These are phyloP conservation scores for Rhynchopsitta pachyrhyncha DNA, from an alignment of 2,113 vertebrate species.

Conservation along the genomic window DNA sequence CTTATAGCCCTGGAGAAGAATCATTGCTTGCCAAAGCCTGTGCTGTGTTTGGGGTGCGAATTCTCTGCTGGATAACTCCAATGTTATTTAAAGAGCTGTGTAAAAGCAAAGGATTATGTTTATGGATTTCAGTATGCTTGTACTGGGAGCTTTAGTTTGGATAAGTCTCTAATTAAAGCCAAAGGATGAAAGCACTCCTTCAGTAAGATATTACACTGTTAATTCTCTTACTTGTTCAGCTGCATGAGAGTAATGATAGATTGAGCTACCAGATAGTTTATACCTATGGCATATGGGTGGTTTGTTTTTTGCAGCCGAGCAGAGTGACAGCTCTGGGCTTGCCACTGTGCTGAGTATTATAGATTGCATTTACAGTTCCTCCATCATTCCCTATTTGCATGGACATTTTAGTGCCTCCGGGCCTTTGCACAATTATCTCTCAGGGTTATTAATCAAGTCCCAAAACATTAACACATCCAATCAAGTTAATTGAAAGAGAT, in stretches of 20 bases:
- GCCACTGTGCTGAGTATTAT: slow-evolving; percentile 44
- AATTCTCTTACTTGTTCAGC: slow-evolving; percentile 6
- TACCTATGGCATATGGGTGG: slow-evolving; percentile 61
- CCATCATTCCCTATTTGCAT: slow-evolving; percentile 67
- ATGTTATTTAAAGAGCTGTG: not conserved
- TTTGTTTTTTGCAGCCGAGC: slow-evolving; percentile 70
- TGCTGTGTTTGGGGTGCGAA: not conserved
- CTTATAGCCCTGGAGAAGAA: not conserved
- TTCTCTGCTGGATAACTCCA: not conserved
- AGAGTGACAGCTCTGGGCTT: slow-evolving; percentile 67
- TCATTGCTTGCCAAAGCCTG: not conserved
- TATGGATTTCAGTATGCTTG: not conserved
- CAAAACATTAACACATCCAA: slow-evolving; percentile 52
- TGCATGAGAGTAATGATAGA: slow-evolving; percentile 40
- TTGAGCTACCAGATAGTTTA: slow-evolving; percentile 50
- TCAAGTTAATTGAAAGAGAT: slow-evolving; percentile 66
- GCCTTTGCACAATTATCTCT: slow-evolving; percentile 59
- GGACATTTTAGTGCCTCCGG: slow-evolving; percentile 64
- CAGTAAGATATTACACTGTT: slow-evolving; percentile 5
- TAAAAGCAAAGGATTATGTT: not conserved
- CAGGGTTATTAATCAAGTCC: slow-evolving; percentile 58
- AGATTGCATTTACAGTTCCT: slow-evolving; percentile 63
- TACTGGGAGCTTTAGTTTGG: not conserved
- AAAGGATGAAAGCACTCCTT: slow-evolving; percentile 1
- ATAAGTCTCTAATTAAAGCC: slow-evolving; percentile 37